phyloP scores from a whole-genome alignment of 2,113 vertebrate species.

The Menidia beryllina region DNA sequence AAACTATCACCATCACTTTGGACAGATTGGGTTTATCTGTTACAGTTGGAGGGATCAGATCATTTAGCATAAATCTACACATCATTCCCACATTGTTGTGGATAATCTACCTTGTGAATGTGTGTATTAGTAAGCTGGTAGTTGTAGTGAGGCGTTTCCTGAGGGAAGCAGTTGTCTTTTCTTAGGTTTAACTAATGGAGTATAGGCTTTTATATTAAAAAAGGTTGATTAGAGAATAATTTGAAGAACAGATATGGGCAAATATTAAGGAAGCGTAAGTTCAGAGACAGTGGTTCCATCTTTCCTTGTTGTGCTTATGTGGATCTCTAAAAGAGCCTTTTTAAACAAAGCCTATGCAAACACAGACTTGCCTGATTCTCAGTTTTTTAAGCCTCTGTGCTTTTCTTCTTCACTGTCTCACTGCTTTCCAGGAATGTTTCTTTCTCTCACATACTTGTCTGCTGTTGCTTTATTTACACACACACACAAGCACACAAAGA shows the following conservation, averaged over 20 bases:
- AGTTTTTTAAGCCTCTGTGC: not conserved
- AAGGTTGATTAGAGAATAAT: not conserved
- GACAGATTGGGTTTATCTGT: too few species aligned
- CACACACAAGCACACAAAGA: slow-evolving; percentile 43
- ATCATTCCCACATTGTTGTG: too few species aligned
- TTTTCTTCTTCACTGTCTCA: slow-evolving; percentile 61
- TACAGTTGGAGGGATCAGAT: too few species aligned
- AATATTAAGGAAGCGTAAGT: not conserved
- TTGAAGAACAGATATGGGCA: not conserved
- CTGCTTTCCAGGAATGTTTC: slow-evolving; percentile 46
- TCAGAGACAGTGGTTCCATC: too few species aligned
- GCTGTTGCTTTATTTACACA: slow-evolving; percentile 64
- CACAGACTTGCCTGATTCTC: too few species aligned
- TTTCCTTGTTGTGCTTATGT: not conserved
- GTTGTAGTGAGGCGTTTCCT: not conserved
- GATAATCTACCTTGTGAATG: not conserved
- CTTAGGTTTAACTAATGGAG: not conserved
- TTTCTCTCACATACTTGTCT: slow-evolving; percentile 54
- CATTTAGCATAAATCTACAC: too few species aligned
- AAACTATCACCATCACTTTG: too few species aligned
- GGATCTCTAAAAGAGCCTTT: too few species aligned
- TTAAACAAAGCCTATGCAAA: too few species aligned
- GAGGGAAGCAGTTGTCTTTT: slow-evolving; percentile 2
- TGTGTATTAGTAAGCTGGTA: not conserved
- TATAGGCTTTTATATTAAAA: not conserved